Conservation (phyloP, 2,113 vertebrate genomes). For the Grammatotria lemairii region DNA sequence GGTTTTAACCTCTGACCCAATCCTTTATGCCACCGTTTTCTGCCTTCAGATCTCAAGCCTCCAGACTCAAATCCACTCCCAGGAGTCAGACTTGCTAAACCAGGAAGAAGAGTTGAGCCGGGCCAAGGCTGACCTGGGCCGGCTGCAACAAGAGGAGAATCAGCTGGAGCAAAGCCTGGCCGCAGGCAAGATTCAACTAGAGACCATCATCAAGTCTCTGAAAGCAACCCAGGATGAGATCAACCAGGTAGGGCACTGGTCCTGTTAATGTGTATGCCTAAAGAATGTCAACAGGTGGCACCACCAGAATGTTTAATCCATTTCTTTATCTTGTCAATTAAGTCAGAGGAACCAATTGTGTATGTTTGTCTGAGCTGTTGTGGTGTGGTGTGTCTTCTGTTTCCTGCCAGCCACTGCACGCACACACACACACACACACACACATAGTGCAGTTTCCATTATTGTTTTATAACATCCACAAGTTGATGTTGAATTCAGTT, state of each 20-base stretch:
- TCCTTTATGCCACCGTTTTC: neutral
- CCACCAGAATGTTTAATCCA: neutral
- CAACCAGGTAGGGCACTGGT: conserved; percentile 80
- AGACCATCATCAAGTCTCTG: conserved; percentile 94
- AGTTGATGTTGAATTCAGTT: neutral
- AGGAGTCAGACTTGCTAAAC: conserved; percentile 89
- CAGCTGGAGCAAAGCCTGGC: conserved; percentile 95
- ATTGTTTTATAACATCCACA: neutral
- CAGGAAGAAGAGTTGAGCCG: conserved; percentile 91
- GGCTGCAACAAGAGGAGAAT: conserved; percentile 89
- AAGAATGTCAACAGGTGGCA: conserved; percentile 5
- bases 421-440: neutral
- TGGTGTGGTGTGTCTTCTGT: neutral
- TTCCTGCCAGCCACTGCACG: neutral
- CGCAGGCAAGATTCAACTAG: conserved; percentile 89
- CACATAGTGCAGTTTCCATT: neutral
- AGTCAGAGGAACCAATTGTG: neutral
- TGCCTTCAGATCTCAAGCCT: conserved; percentile 82
- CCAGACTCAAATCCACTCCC: conserved; percentile 90
- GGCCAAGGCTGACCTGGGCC: conserved; percentile 84
- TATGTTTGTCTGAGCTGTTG: neutral
- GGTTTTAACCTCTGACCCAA: neutral
- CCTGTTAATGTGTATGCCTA: neutral
- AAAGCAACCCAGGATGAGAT: conserved; percentile 96
- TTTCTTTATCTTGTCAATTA: neutral